Conservation (phyloP, 2,797 vertebrate species). For the Mycteria americana region DNA sequence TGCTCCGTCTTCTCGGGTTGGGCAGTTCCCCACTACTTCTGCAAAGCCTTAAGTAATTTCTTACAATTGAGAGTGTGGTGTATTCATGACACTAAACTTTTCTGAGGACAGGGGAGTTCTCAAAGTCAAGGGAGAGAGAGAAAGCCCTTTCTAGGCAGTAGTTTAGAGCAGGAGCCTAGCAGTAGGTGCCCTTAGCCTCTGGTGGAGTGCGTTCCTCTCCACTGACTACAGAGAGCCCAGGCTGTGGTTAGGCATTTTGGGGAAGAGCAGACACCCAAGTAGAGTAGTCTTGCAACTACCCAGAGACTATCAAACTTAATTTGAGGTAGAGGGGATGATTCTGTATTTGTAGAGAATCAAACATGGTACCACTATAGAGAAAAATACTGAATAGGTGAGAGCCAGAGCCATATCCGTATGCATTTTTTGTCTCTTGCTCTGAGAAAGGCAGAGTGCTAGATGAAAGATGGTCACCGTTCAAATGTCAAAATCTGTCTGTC, state of each 20-base stretch:
- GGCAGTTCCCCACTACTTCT: background rate
- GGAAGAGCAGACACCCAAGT: background rate
- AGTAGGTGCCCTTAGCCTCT: background rate
- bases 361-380: background rate
- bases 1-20: background rate
- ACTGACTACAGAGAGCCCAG: background rate
- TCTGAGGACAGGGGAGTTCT: background rate
- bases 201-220: background rate
- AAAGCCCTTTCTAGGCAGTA: background rate
- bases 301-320: background rate
- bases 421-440: background rate
- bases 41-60: background rate
- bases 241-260: background rate
- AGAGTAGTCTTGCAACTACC: background rate
- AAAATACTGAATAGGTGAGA: background rate
- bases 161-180: background rate
- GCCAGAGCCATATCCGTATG: background rate
- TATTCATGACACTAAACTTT: background rate
- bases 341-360: background rate
- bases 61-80: background rate
- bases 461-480: background rate
- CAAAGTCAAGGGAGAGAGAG: background rate
- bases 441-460: background rate
- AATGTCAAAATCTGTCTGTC: background rate
- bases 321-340: background rate